phyloP scores from a whole-genome alignment of 1,140 invertebrate genomes.

The Drosophila melanogaster region DNA sequence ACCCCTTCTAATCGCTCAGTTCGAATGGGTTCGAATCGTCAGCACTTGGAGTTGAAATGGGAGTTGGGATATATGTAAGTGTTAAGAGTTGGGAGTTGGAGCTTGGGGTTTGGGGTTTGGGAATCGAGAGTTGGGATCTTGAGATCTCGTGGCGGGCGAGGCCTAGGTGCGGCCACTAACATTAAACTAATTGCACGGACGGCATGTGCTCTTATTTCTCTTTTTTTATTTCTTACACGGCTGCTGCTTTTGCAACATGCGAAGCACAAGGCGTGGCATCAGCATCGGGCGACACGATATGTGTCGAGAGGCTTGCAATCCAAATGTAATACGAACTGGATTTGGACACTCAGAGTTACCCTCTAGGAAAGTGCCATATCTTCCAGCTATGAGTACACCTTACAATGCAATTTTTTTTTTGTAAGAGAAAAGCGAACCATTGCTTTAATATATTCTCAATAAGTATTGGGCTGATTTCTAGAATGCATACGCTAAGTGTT shows the following conservation, averaged over 20 bases:
- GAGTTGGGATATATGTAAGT: constrained; percentile 1
- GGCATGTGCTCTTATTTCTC: constrained; percentile 49
- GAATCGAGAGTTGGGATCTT: constrained; percentile 8
- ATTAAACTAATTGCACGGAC: constrained; percentile 51
- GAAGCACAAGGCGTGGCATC: constrained; percentile 26
- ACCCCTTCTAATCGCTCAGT: not conserved
- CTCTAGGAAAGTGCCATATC: not conserved
- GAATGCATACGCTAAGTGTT: not conserved
- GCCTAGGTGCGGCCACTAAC: constrained; percentile 57
- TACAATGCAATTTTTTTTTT: not conserved
- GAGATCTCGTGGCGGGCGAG: constrained; percentile 19
- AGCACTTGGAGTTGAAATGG: constrained; percentile 1
- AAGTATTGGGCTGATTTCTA: no score
- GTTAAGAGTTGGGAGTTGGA: not conserved
- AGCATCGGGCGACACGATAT: constrained; percentile 22
- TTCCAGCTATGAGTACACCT: not conserved
- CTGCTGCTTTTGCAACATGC: constrained; percentile 31
- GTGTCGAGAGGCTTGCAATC: constrained; percentile 4
- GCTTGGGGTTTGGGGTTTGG: not conserved
- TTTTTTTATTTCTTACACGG: constrained; percentile 23
- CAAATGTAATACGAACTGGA: not conserved
- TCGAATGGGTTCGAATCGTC: constrained; percentile 4
- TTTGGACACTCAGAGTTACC: not conserved
- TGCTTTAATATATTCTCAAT: no score
- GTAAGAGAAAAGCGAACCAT: no score